phyloP scores from a whole-genome alignment of 2,113 vertebrate species.

The Hyperoodon ampullatus region DNA sequence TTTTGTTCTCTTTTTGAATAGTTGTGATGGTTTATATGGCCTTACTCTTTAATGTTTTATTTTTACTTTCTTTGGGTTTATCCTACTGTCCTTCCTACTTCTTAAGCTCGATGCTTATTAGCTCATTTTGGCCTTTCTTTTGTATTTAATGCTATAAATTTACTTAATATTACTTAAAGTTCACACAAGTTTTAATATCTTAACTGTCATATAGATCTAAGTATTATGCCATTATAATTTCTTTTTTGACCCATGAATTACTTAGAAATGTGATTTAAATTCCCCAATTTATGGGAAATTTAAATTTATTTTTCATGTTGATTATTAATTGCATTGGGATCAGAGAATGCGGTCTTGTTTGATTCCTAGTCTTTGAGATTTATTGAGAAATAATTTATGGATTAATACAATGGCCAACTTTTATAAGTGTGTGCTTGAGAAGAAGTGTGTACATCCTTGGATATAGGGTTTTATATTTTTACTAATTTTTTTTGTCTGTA shows the following conservation, averaged over 20 bases:
- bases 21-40: neutral
- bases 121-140: neutral
- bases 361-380: too few relatives aligned
- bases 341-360: too few relatives aligned
- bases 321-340: neutral
- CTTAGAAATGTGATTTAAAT: neutral
- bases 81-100: neutral
- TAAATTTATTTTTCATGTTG: neutral
- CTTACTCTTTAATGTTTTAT: neutral
- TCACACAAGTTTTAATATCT: neutral
- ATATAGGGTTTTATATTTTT: too few relatives aligned
- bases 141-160: neutral
- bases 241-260: neutral
- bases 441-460: too few relatives aligned
- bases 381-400: too few relatives aligned
- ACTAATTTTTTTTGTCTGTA: too few relatives aligned
- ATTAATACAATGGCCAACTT: too few relatives aligned
- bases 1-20: neutral
- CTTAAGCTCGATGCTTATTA: neutral
- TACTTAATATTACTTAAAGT: neutral
- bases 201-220: neutral
- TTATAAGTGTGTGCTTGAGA: too few relatives aligned
- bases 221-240: neutral
- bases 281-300: neutral
- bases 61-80: neutral